Percentiles rank a stretch among this genome's conserved stretches.
Conservation (phyloP, 2,113 vertebrate species). For the Probosciger aterrimus region DNA sequence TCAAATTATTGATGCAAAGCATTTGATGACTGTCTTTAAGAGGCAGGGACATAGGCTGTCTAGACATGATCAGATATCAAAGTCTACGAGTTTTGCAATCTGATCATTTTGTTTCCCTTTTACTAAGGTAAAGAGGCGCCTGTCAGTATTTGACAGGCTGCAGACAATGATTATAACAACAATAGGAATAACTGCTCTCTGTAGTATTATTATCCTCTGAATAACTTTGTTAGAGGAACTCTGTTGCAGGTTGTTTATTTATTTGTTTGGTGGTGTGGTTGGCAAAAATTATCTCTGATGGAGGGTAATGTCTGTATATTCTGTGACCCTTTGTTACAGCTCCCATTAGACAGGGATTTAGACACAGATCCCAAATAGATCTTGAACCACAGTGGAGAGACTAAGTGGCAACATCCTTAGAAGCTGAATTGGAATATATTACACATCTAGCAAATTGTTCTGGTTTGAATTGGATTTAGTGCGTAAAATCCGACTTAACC, state of each 20-base stretch:
- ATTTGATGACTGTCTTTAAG: constrained; percentile 68
- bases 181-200: constrained; percentile 13
- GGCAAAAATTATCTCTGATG: not conserved
- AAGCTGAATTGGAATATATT: not conserved
- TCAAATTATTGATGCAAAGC: constrained; percentile 73
- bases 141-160: constrained; percentile 63
- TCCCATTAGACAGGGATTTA: not conserved
- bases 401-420: not conserved
- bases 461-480: not conserved
- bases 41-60: constrained; percentile 61
- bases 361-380: constrained; percentile 6
- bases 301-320: not conserved
- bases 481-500: constrained; percentile 27
- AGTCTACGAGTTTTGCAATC: constrained; percentile 68
- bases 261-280: not conserved
- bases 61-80: constrained; percentile 77
- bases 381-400: not conserved
- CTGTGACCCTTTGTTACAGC: not conserved
- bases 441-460: not conserved
- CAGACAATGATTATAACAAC: constrained; percentile 39
- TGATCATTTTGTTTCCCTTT: constrained; percentile 71
- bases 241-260: constrained; percentile 4
- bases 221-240: constrained; percentile 36
- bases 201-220: not conserved
- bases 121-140: constrained; percentile 58